These are phyloP conservation scores for Oxycera nigricornis DNA, from an alignment of 2,888 invertebrate species.

Conservation along the genomic window DNA sequence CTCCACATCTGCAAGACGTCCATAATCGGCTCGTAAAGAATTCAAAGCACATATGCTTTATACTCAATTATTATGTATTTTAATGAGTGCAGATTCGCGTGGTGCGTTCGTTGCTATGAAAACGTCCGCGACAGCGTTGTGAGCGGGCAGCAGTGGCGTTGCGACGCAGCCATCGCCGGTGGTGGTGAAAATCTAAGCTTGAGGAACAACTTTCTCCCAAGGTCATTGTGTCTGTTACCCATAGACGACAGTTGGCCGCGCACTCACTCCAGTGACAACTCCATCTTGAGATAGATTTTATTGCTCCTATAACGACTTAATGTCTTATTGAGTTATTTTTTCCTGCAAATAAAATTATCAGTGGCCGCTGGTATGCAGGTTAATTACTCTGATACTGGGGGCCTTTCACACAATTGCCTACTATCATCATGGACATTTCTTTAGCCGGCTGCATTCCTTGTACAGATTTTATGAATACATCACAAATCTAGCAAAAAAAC, in stretches of 20 bases:
- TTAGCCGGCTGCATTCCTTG: neutral
- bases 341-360: neutral
- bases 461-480: neutral
- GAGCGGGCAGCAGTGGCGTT: neutral
- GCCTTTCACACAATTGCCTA: neutral
- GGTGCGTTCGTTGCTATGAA: neutral
- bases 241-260: constrained; percentile 35
- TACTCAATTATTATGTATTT: constrained; percentile 5
- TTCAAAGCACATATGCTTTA: neutral
- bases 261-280: neutral
- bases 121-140: neutral
- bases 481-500: too few species aligned
- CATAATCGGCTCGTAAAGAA: neutral
- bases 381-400: constrained; percentile 6
- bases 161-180: neutral
- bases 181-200: constrained; percentile 37
- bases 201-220: constrained; percentile 52
- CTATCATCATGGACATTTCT: neutral
- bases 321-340: neutral
- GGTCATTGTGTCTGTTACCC: constrained; percentile 52
- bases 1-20: neutral
- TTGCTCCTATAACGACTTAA: neutral
- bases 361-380: constrained; percentile 17
- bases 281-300: constrained; percentile 7
- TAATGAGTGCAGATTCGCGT: constrained; percentile 1